phyloP scores from a whole-genome alignment of 2,797 vertebrate genomes.

The Aeoliscus strigatus region DNA sequence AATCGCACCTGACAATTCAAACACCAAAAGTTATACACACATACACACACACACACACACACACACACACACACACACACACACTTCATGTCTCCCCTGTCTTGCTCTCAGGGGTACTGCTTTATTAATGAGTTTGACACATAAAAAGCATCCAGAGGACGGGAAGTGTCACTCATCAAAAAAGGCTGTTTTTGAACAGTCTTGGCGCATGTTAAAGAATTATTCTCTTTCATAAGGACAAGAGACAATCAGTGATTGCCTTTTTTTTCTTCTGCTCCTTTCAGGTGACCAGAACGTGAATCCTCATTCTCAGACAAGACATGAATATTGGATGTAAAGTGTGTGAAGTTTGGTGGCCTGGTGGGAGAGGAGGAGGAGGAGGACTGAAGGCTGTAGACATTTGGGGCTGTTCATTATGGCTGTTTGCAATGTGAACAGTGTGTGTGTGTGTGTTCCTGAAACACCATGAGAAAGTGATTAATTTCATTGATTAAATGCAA shows the following conservation, averaged over 20 bases:
- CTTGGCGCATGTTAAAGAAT: conserved; percentile 94
- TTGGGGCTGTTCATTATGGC: conserved; percentile 54
- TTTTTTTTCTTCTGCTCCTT: conserved; percentile 49
- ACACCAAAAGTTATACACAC: conserved; percentile 78
- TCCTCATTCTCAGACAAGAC: conserved; percentile 83
- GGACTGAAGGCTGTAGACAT: conserved; percentile 58
- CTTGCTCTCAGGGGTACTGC: conserved; percentile 84
- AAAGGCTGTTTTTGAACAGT: conserved; percentile 92
- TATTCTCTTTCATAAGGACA: conserved; percentile 96
- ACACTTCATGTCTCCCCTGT: conserved; percentile 74
- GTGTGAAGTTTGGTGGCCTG: conserved; percentile 84
- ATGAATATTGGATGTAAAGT: conserved; percentile 97
- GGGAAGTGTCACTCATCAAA: conserved; percentile 96
- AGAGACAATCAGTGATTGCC: conserved; percentile 88
- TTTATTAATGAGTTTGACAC: conserved; percentile 99
- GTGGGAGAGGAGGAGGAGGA: conserved; percentile 72
- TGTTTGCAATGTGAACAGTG: conserved; percentile 71
- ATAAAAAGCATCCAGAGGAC: conserved; percentile 95
- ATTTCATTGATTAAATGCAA: conserved; percentile 65
- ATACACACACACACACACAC: too few species aligned
- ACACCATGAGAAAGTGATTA: conserved; percentile 55
- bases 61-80: conserved; percentile 27
- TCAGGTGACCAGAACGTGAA: conserved; percentile 92
- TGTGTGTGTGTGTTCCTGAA: conserved; percentile 27
- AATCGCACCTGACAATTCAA: conserved; percentile 99